Conservation (phyloP, 2,797 vertebrate species). For the Esox lucius region DNA sequence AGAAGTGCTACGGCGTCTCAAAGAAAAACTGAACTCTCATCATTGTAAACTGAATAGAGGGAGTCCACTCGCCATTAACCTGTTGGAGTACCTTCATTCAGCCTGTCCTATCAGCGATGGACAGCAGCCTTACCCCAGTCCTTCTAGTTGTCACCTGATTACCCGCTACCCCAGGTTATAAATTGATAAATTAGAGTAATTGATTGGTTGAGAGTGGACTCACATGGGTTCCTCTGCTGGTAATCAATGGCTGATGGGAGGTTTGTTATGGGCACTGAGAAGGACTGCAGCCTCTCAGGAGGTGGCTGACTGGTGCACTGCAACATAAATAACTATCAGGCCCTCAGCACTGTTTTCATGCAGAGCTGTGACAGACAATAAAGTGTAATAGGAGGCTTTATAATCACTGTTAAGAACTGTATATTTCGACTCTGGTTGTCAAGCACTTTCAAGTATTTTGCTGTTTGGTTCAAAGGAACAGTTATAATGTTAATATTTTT, state of each 20-base stretch:
- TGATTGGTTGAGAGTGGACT: conserved; percentile 20
- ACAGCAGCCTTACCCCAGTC: neutral
- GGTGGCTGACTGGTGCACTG: neutral
- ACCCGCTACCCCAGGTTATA: conserved; percentile 31
- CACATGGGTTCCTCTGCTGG: conserved; percentile 16
- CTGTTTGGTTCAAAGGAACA: neutral
- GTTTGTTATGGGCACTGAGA: conserved; percentile 2
- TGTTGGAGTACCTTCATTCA: neutral
- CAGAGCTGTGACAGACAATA: neutral
- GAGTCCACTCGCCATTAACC: no score
- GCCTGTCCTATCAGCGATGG: conserved; percentile 5
- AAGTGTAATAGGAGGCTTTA: neutral
- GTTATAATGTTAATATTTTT: neutral
- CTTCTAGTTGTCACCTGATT: conserved; percentile 12
- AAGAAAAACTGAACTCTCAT: neutral
- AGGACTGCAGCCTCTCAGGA: conserved; percentile 1
- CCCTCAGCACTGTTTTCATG: neutral
- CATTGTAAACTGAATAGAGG: no score
- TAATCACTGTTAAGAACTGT: neutral
- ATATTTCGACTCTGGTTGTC: neutral
- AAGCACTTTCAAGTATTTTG: neutral
- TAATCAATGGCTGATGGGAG: neutral
- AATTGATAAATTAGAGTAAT: conserved; percentile 43
- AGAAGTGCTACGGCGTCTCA: conserved; percentile 8
- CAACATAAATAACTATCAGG: neutral